These are phyloP conservation scores for Rhimphoctona megacephalus DNA, from an alignment of 2,888 invertebrate species.

Conservation along the genomic window DNA sequence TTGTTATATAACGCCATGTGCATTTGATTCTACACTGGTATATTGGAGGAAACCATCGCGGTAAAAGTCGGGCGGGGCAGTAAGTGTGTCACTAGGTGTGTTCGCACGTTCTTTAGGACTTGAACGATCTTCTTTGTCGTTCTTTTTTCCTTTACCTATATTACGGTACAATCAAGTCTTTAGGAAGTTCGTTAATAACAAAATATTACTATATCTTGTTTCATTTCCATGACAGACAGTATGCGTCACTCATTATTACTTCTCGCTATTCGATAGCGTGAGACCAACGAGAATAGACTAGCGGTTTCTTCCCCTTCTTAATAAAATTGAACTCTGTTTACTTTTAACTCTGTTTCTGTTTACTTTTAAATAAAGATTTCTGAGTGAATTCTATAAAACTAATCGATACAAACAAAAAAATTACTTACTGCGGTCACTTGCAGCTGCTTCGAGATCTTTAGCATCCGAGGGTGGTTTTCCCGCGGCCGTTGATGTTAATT, in stretches of 20 bases:
- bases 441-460: slow-evolving; percentile 75
- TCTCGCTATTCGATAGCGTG: slow-evolving; percentile 8
- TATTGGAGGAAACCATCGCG: slow-evolving; percentile 11
- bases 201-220: slow-evolving; percentile 3
- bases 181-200: neutral
- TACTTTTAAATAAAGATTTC: neutral
- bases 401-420: neutral
- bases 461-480: slow-evolving; percentile 60
- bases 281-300: neutral
- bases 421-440: slow-evolving; percentile 79
- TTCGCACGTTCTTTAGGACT: slow-evolving; percentile 63
- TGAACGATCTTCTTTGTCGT: slow-evolving; percentile 43
- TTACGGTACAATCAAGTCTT: slow-evolving; percentile 5
- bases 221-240: neutral
- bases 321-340: neutral
- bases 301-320: neutral
- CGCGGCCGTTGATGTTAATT: slow-evolving; percentile 54
- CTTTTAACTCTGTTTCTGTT: neutral
- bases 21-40: slow-evolving; percentile 25
- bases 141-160: slow-evolving; percentile 16
- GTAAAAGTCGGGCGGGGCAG: slow-evolving; percentile 37
- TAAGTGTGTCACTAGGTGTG: slow-evolving; percentile 65
- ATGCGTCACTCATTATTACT: neutral
- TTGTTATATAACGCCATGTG: slow-evolving; percentile 46
- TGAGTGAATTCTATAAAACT: neutral